phyloP scores from a whole-genome alignment of 2,888 invertebrate genomes.

The Fabriciana adippe region DNA sequence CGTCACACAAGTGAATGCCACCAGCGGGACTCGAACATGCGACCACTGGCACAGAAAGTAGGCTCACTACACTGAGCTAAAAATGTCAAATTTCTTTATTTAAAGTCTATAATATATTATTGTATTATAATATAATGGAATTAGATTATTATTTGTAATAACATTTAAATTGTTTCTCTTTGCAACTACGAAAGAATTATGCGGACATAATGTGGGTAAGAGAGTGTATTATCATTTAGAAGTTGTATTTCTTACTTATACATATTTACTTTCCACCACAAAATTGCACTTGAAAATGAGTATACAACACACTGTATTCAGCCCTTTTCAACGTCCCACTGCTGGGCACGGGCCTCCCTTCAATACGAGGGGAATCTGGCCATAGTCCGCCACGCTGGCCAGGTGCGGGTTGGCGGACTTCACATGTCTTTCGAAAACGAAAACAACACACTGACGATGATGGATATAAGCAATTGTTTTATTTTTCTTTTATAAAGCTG shows the following conservation, averaged over 20 bases:
- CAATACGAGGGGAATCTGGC: no score
- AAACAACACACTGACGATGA: background rate
- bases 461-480: slow-evolving; percentile 9
- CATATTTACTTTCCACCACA: background rate
- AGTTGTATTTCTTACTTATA: slow-evolving; percentile 13
- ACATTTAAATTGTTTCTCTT: slow-evolving; percentile 26
- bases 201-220: slow-evolving; percentile 34
- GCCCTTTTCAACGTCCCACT: no score
- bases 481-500: slow-evolving; percentile 38
- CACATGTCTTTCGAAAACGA: no score
- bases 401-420: no score
- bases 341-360: no score
- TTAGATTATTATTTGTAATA: background rate
- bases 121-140: background rate
- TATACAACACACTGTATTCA: background rate
- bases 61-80: no score
- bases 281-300: background rate
- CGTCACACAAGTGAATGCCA: no score
- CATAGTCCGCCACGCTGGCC: no score
- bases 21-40: no score
- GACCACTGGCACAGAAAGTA: no score
- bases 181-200: slow-evolving; percentile 28
- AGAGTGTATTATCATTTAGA: slow-evolving; percentile 18
- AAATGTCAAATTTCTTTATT: no score
- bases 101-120: background rate